Conservation (phyloP, 1,140 invertebrate genomes). For the Propsilocerus akamusi region DNA sequence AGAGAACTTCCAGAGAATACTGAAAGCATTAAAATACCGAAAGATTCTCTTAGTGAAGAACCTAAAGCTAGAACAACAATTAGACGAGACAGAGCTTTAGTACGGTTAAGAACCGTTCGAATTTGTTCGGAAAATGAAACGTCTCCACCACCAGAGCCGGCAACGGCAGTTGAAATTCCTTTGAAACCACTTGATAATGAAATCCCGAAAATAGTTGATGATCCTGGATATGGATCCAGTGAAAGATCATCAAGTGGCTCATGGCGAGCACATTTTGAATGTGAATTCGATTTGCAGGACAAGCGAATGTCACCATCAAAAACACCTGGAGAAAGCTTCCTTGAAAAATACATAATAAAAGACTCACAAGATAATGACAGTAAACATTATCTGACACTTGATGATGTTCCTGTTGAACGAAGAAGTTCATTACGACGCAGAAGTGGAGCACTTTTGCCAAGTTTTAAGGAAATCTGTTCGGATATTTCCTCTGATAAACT, state of each 20-base stretch:
- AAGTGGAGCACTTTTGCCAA: constrained; percentile 23
- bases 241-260: constrained; percentile 10
- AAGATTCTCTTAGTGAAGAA: constrained; percentile 18
- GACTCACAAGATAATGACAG: constrained; percentile 29
- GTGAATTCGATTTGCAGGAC: constrained; percentile 25
- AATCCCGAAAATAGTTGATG: constrained; percentile 11
- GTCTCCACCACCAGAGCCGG: constrained; percentile 10
- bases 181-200: not conserved
- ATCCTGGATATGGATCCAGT: constrained; percentile 5
- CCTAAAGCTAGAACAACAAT: constrained; percentile 34
- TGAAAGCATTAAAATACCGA: constrained; percentile 22
- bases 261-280: constrained; percentile 39
- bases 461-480: constrained; percentile 30
- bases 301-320: constrained; percentile 32
- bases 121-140: constrained; percentile 7
- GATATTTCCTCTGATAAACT: constrained; percentile 29
- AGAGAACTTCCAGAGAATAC: constrained; percentile 13
- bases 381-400: not conserved
- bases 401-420: not conserved
- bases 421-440: constrained; percentile 12
- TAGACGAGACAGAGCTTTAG: constrained; percentile 44
- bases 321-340: constrained; percentile 46
- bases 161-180: constrained; percentile 14
- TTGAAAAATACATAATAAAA: constrained; percentile 52
- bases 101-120: constrained; percentile 43